These are phyloP conservation scores for Agapornis roseicollis DNA, from an alignment of 2,113 vertebrate species.

Conservation along the genomic window DNA sequence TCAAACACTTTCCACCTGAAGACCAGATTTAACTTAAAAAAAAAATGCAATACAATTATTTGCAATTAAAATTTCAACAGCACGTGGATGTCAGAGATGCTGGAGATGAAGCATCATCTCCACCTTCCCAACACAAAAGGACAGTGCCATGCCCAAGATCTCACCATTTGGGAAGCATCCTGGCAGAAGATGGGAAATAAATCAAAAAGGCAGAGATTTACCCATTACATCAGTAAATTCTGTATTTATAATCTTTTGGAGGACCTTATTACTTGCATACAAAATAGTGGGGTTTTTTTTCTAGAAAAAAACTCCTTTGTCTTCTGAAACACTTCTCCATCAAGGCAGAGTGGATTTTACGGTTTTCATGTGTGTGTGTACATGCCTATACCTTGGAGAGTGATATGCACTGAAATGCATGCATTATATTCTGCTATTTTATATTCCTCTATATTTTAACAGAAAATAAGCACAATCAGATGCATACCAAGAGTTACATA, in stretches of 20 bases:
- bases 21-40: too few species aligned
- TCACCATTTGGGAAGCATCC: neutral
- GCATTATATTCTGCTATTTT: neutral
- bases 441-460: neutral
- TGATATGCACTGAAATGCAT: accelerated
- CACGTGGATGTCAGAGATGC: neutral
- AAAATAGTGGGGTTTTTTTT: neutral
- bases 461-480: neutral
- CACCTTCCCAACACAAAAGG: neutral
- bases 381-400: neutral
- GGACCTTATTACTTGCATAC: neutral
- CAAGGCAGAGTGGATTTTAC: neutral
- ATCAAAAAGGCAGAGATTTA: neutral
- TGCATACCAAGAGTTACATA: accelerated
- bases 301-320: neutral
- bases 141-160: neutral
- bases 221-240: neutral
- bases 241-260: neutral
- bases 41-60: neutral
- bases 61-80: neutral
- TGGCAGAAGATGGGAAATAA: neutral
- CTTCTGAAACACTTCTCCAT: neutral
- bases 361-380: too few species aligned
- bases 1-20: neutral
- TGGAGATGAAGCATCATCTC: neutral